phyloP scores from a whole-genome alignment of 2,113 vertebrate species.

The Shinisaurus crocodilurus region DNA sequence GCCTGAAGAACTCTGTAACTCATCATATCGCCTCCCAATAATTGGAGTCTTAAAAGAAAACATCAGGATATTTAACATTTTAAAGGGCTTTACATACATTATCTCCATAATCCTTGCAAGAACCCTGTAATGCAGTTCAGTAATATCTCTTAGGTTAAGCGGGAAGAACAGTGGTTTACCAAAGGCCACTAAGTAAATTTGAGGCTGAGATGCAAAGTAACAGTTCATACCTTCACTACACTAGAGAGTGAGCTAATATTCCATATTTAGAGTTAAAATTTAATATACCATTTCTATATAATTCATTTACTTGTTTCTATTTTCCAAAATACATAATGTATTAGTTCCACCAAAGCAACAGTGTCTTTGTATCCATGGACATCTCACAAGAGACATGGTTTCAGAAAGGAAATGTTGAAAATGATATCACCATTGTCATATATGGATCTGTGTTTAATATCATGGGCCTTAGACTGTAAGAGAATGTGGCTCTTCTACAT shows the following conservation, averaged over 20 bases:
- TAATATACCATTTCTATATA: neutral
- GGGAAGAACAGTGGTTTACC: neutral
- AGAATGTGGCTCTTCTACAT: neutral
- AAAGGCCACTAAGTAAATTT: neutral
- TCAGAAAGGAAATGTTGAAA: neutral
- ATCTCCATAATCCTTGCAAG: neutral
- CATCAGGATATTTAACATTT: neutral
- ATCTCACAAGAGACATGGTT: constrained; percentile 1
- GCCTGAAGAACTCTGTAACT: constrained; percentile 89
- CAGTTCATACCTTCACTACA: neutral
- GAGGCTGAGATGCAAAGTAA: neutral
- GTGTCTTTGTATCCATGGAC: neutral
- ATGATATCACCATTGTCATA: neutral
- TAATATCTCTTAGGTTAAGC: neutral
- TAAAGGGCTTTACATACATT: neutral
- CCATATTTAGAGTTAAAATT: no score
- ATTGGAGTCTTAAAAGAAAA: constrained; percentile 86
- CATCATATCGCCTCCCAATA: constrained; percentile 93
- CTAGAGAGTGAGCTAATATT: neutral
- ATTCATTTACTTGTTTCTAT: neutral
- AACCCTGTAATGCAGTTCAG: neutral
- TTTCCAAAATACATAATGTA: neutral
- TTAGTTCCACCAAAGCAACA: neutral
- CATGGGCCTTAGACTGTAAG: neutral
- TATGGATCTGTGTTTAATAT: neutral